phyloP scores from a whole-genome alignment of 64 coral and sea anemone species.

The Trachythela sp. region DNA sequence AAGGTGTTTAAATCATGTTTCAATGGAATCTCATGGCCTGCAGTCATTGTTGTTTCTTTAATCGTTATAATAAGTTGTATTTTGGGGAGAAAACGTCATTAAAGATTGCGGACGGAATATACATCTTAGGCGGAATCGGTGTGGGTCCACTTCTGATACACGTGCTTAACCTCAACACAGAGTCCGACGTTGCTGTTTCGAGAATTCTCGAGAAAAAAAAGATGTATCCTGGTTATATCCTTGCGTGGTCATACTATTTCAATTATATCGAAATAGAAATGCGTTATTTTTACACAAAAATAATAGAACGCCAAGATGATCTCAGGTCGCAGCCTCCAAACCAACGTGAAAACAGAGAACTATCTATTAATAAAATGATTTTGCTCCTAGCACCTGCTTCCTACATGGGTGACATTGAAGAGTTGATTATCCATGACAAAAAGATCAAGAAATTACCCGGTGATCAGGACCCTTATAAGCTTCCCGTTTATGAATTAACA shows the following conservation, averaged over 20 bases:
- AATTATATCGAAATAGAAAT: too few relatives aligned
- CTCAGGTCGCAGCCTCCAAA: neutral
- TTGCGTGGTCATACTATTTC: neutral
- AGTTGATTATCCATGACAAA: neutral
- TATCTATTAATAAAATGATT: neutral
- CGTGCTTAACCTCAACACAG: neutral
- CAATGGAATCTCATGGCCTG: neutral
- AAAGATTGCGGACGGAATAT: neutral
- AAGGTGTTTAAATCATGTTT: neutral
- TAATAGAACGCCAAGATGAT: too few relatives aligned
- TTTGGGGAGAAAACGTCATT: neutral
- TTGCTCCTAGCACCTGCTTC: neutral
- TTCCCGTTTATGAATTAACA: neutral
- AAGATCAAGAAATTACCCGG: too few relatives aligned
- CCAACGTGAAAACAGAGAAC: neutral
- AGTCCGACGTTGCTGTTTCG: neutral
- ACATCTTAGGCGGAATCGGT: neutral
- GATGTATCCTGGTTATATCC: neutral
- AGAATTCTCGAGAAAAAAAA: neutral
- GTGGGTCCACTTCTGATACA: neutral
- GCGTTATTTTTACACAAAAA: too few relatives aligned
- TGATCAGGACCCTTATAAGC: neutral
- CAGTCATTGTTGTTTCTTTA: neutral
- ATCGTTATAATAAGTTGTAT: neutral
- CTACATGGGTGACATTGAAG: neutral